These are phyloP conservation scores for Cotesia glomerata DNA, from an alignment of 1,140 invertebrate genomes.

Conservation along the genomic window DNA sequence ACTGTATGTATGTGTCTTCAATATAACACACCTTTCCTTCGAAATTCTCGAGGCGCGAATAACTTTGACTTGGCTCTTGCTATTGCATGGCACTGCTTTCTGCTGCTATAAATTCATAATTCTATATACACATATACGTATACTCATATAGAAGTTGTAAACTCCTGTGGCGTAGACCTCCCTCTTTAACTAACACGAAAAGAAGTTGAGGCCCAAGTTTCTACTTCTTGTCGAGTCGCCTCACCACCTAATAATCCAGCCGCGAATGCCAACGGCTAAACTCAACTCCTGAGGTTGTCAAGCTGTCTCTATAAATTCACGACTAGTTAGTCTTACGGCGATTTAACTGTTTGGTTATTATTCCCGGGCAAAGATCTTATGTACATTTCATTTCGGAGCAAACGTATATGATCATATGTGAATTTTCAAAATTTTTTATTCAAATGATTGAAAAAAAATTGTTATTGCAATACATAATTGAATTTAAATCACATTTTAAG, in stretches of 20 bases:
- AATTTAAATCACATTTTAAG: too few species aligned
- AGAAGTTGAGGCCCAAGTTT: neutral
- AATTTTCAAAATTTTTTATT: too few species aligned
- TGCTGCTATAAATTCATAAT: slow-evolving; percentile 63
- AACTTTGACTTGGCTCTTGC: slow-evolving; percentile 47
- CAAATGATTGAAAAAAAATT: too few species aligned
- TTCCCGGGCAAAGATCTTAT: too few species aligned
- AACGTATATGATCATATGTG: too few species aligned
- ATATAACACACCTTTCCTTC: neutral
- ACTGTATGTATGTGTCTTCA: neutral
- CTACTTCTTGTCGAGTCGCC: slow-evolving; percentile 16
- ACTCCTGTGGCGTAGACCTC: slow-evolving; percentile 28
- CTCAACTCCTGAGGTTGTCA: slow-evolving; percentile 28
- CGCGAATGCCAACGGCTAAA: slow-evolving; percentile 34
- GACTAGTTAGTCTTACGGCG: slow-evolving; percentile 50
- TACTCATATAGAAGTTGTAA: slow-evolving; percentile 56
- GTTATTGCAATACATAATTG: too few species aligned
- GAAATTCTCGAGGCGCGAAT: slow-evolving; percentile 40
- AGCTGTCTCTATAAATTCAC: slow-evolving; percentile 57
- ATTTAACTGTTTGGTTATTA: neutral
- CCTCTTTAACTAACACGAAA: slow-evolving; percentile 19
- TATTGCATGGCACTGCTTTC: slow-evolving; percentile 44
- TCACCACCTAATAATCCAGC: slow-evolving; percentile 22
- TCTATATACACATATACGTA: slow-evolving; percentile 62
- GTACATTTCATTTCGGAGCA: too few species aligned